These are phyloP conservation scores for Drosophila quadrilineata DNA, from an alignment of 1,140 invertebrate genomes.

Conservation along the genomic window DNA sequence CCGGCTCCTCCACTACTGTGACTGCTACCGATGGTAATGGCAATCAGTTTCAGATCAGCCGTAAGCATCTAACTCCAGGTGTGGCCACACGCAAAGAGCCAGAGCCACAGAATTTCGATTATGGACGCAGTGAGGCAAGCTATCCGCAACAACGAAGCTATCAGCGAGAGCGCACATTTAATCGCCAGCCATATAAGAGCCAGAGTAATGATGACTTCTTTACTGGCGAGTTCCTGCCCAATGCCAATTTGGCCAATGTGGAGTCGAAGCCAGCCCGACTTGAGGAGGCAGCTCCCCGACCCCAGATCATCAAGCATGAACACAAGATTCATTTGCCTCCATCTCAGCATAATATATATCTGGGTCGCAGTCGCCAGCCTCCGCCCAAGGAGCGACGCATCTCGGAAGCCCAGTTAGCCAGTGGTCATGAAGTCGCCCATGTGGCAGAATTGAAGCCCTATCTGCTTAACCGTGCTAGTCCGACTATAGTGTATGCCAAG, in stretches of 20 bases:
- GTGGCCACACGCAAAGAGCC: conserved; percentile 49
- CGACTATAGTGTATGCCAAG: conserved; percentile 65
- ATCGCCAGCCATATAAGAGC: conserved; percentile 48
- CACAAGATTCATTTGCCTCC: conserved; percentile 74
- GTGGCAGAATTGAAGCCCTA: conserved; percentile 63
- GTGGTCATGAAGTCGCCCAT: conserved; percentile 44
- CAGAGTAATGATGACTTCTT: conserved; percentile 63
- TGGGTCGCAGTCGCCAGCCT: conserved; percentile 46
- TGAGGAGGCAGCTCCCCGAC: conserved; percentile 38
- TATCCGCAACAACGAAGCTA: conserved; percentile 42
- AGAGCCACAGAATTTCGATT: conserved; percentile 48
- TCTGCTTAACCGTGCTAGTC: conserved; percentile 45
- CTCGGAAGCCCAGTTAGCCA: conserved; percentile 10
- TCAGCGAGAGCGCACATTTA: conserved; percentile 43
- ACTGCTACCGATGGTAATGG: conserved; percentile 52
- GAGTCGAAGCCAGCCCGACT: conserved; percentile 67
- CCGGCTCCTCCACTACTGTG: conserved; percentile 21
- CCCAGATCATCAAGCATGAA: conserved; percentile 74
- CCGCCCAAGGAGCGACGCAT: conserved; percentile 45
- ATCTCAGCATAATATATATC: conserved; percentile 73
- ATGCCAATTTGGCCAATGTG: conserved; percentile 53
- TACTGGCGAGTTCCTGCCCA: conserved; percentile 58
- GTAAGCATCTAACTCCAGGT: conserved; percentile 51
- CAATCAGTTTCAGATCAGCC: conserved; percentile 57
- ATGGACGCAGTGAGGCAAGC: conserved; percentile 35